These are phyloP conservation scores for Philypnodon macrostomus DNA, from an alignment of 2,797 vertebrate genomes.

Conservation along the genomic window DNA sequence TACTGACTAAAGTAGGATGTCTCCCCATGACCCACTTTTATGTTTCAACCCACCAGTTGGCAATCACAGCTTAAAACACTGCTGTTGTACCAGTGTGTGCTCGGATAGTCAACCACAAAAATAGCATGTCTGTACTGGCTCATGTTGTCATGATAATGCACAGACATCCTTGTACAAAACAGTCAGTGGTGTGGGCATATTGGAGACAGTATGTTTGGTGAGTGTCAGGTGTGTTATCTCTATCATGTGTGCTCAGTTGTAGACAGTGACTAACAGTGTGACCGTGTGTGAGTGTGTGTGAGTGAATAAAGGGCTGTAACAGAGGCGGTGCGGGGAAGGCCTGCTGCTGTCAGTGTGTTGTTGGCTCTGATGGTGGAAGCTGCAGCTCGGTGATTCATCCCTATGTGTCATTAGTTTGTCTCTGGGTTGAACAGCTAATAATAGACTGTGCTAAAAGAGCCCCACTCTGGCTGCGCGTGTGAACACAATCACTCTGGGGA, in stretches of 20 bases:
- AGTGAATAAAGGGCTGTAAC: too few species aligned
- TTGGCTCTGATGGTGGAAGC: conserved; percentile 63
- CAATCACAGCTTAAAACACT: background rate
- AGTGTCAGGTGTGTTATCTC: background rate
- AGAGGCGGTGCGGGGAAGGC: conserved; percentile 33
- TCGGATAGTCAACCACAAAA: background rate
- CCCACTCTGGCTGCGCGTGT: conserved; percentile 61
- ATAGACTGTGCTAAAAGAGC: conserved; percentile 74
- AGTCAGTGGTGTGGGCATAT: conserved; percentile 19
- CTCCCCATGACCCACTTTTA: conserved; percentile 1
- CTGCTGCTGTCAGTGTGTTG: conserved; percentile 47
- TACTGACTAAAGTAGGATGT: too few species aligned
- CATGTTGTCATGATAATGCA: conserved; percentile 49
- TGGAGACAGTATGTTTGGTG: background rate
- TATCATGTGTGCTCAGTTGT: too few species aligned
- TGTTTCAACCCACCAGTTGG: background rate
- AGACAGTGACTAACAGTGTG: background rate
- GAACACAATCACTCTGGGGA: too few species aligned
- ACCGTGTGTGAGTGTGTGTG: conserved; percentile 8
- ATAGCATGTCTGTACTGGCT: conserved; percentile 2
- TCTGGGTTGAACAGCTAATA: conserved; percentile 84
- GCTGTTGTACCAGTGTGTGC: background rate
- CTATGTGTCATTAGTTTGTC: conserved; percentile 82
- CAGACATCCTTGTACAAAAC: conserved; percentile 24
- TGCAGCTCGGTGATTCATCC: conserved; percentile 72